A percentile compares a stretch with the other conserved stretches of the same genome.
These are phyloP conservation scores for Saccostrea cuccullata DNA, from an alignment of 1,140 invertebrate genomes.

Conservation along the genomic window DNA sequence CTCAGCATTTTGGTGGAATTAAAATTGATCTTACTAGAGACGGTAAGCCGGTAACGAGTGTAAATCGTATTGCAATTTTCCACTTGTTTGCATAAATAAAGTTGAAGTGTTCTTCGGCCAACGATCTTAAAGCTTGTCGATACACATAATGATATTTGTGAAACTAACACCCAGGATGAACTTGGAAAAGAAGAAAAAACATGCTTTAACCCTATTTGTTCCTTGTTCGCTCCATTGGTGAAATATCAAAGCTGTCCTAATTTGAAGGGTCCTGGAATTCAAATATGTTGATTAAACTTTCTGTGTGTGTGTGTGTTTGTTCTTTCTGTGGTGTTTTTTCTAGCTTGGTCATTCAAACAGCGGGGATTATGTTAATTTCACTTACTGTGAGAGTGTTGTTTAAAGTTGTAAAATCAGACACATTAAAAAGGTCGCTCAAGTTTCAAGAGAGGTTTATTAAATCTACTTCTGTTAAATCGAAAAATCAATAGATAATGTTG, in stretches of 20 bases:
- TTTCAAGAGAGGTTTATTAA: conserved; percentile 27
- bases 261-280: conserved; percentile 17
- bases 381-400: conserved; percentile 16
- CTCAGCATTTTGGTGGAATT: conserved; percentile 36
- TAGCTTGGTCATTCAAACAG: neutral
- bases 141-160: conserved; percentile 18
- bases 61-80: conserved; percentile 47
- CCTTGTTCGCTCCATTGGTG: neutral
- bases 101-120: conserved; percentile 30
- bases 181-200: neutral
- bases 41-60: conserved; percentile 42
- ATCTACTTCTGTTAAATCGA: conserved; percentile 22
- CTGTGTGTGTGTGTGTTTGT: conserved; percentile 20
- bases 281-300: conserved; percentile 35
- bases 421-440: neutral
- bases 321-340: neutral
- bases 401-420: conserved; percentile 38
- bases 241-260: conserved; percentile 8
- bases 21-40: conserved; percentile 42
- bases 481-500: conserved; percentile 3
- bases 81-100: conserved; percentile 45
- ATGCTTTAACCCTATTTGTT: neutral
- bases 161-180: conserved; percentile 20
- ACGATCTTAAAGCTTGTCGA: conserved; percentile 9
- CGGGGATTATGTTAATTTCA: conserved; percentile 34